Percentiles rank a stretch among this genome's conserved stretches.
Evolutionary conservation across 2,113 vertebrate genomes (phyloP).

Genomic region (Psilopsiagon aymara): DNA sequence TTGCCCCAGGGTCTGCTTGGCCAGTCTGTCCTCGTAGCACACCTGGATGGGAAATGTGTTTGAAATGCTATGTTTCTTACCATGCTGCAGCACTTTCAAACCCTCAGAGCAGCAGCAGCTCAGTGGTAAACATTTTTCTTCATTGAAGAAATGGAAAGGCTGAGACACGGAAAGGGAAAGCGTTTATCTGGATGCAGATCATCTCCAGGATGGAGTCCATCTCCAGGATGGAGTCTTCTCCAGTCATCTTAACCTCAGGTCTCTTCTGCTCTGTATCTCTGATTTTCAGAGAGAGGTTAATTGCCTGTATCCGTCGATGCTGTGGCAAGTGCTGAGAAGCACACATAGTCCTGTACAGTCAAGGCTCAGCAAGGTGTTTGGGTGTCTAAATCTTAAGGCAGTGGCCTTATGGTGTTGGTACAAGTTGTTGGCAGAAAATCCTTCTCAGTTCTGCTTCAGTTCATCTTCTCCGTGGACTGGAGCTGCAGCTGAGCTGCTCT

Average conservation of each 20-base stretch:
- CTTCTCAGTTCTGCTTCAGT: background rate
- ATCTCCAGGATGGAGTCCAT: background rate
- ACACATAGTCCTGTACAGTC: too few species aligned
- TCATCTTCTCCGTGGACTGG: background rate
- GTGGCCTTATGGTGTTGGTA: background rate
- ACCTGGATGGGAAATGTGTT: background rate
- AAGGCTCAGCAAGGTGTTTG: background rate
- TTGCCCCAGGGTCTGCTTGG: background rate
- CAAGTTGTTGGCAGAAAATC: background rate
- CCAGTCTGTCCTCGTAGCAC: background rate
- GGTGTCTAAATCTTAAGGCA: background rate
- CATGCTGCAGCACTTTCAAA: too few species aligned
- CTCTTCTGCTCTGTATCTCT: background rate
- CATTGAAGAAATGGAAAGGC: background rate
- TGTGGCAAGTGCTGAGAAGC: background rate
- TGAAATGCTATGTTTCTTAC: fast-evolving
- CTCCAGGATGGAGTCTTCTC: background rate
- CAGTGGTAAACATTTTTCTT: background rate
- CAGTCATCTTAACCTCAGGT: background rate
- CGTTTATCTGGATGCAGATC: background rate
- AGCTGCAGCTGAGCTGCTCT: background rate
- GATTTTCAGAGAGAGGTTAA: background rate
- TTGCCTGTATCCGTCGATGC: background rate
- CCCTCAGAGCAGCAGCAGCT: background rate
- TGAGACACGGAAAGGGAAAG: background rate